Percentiles rank a stretch among this genome's conserved stretches.
Evolutionary conservation across 37 sponge, comb jelly and placozoan species (phyloP).

Genomic region (Mnemiopsis leidyi): DNA sequence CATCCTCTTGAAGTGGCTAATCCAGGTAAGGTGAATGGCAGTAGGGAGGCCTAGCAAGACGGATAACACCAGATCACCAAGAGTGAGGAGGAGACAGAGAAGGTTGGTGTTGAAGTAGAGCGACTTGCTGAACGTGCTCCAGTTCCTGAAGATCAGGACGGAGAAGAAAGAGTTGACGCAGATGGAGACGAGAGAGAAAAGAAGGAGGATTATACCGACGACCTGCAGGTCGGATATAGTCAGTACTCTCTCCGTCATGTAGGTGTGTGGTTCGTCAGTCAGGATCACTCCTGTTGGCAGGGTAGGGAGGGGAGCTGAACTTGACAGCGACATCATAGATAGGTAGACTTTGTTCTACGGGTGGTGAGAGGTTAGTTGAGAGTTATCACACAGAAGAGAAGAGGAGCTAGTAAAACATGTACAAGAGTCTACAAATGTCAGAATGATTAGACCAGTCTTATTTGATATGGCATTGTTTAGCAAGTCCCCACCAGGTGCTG

Average conservation of each 20-base stretch:
- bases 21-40: neutral
- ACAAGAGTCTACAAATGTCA: too few relatives aligned
- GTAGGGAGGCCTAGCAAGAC: neutral
- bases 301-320: too few relatives aligned
- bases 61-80: neutral
- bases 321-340: too few relatives aligned
- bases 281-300: too few relatives aligned
- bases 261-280: too few relatives aligned
- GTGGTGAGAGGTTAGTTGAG: too few relatives aligned
- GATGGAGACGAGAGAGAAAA: neutral
- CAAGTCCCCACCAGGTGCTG: too few relatives aligned
- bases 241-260: neutral
- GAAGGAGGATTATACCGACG: neutral
- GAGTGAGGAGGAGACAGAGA: neutral
- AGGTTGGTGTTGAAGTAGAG: slow-evolving; percentile 19
- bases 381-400: too few relatives aligned
- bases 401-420: too few relatives aligned
- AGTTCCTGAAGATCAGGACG: neutral
- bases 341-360: too few relatives aligned
- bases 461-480: too few relatives aligned
- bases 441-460: too few relatives aligned
- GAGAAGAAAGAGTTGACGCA: neutral
- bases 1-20: neutral
- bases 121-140: neutral
- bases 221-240: neutral